A percentile compares a stretch with the other conserved stretches of the same genome.
phyloP scores from a whole-genome alignment of 1,140 invertebrate species.

The Zaprionus kolodkinae region DNA sequence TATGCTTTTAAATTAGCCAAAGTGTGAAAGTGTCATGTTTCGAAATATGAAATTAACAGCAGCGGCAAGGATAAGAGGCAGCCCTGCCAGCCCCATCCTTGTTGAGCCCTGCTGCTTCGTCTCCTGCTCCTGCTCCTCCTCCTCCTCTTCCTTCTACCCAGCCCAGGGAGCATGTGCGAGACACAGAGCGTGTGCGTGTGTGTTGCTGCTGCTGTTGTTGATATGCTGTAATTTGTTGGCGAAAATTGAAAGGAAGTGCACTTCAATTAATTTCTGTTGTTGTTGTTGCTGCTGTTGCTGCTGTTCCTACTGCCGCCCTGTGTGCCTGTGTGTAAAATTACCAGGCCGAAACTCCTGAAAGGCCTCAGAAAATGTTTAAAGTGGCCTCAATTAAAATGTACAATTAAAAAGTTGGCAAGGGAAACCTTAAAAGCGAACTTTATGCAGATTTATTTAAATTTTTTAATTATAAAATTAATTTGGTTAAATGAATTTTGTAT shows the following conservation, averaged over 20 bases:
- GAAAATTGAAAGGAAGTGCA: constrained; percentile 77
- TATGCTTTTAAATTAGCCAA: constrained; percentile 81
- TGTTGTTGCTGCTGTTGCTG: constrained; percentile 10
- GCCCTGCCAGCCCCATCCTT: constrained; percentile 21
- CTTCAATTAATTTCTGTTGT: constrained; percentile 69
- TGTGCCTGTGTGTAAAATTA: constrained; percentile 23
- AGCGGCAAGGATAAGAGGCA: constrained; percentile 29
- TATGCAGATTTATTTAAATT: neutral
- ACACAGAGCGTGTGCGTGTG: constrained; percentile 1
- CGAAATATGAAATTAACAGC: constrained; percentile 79
- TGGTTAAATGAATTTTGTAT: neutral
- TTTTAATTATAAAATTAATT: neutral
- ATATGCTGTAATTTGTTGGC: constrained; percentile 66
- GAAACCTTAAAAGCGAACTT: neutral
- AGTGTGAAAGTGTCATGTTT: constrained; percentile 81
- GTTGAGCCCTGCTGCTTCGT: constrained; percentile 26
- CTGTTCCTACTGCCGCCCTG: constrained; percentile 7
- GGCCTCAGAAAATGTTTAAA: constrained; percentile 20
- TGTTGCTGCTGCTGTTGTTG: constrained; percentile 43
- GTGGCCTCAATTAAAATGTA: constrained; percentile 13
- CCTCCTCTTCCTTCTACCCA: neutral
- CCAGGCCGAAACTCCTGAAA: constrained; percentile 11
- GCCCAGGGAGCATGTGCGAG: neutral
- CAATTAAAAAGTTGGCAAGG: neutral
- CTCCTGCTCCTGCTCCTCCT: neutral